These are phyloP conservation scores for Tridacna crocea DNA, from an alignment of 2,888 invertebrate genomes.

Conservation along the genomic window DNA sequence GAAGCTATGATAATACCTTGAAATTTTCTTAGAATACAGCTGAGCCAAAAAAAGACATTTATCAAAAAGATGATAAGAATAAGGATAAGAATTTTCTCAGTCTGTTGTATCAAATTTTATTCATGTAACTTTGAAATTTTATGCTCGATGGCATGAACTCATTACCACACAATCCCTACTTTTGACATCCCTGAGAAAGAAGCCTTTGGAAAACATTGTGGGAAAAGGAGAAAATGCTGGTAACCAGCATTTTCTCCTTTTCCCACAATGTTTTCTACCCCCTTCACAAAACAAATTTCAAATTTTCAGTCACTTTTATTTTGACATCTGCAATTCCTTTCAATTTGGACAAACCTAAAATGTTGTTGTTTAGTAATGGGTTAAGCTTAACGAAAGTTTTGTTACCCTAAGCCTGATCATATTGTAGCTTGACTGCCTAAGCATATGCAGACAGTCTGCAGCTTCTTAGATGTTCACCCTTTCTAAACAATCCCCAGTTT, in stretches of 20 bases:
- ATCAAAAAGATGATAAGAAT: not conserved
- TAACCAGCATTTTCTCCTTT: not conserved
- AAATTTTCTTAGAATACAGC: too few species aligned
- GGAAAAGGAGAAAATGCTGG: not conserved
- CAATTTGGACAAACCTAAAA: not conserved
- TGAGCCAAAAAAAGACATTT: not conserved
- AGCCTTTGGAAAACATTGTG: too few species aligned
- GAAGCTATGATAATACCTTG: too few species aligned
- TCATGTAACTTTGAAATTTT: not conserved
- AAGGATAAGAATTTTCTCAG: not conserved
- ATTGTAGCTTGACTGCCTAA: too few species aligned
- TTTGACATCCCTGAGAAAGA: too few species aligned
- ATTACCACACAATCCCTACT: too few species aligned
- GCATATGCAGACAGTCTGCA: not conserved
- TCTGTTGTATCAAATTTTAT: not conserved
- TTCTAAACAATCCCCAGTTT: not conserved
- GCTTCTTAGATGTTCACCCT: not conserved
- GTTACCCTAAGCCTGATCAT: too few species aligned
- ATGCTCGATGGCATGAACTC: not conserved
- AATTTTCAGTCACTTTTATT: too few species aligned
- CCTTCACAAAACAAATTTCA: not conserved
- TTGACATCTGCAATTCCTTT: too few species aligned
- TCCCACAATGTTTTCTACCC: constrained; percentile 8
- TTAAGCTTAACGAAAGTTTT: not conserved
- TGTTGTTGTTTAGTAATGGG: not conserved